Conservation (phyloP, 2,113 vertebrate genomes). For the Cygnus atratus region DNA sequence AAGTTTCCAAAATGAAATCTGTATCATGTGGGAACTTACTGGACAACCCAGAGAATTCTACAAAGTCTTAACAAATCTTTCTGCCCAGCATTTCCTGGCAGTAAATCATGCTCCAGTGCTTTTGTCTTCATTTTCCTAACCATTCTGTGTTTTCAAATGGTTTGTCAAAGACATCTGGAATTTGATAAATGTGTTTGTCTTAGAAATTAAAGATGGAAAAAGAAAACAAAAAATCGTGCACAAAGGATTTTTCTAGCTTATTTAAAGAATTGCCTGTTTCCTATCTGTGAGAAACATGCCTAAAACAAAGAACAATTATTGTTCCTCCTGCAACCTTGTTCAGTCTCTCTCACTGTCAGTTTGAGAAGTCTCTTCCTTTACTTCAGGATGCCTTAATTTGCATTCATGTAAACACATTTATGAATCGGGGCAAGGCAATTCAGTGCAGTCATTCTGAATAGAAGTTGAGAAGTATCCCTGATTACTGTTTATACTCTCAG, state of each 20-base stretch:
- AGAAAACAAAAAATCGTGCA: neutral
- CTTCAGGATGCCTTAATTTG: neutral
- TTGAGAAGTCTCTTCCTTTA: neutral
- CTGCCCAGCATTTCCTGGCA: neutral
- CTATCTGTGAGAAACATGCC: neutral
- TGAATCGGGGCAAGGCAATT: neutral
- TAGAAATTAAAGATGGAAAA: neutral
- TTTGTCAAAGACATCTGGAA: neutral
- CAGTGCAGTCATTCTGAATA: neutral
- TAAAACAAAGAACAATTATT: neutral
- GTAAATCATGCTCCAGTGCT: neutral
- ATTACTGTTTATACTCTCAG: neutral
- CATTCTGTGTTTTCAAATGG: neutral
- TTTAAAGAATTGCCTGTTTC: neutral
- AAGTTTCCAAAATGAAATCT: neutral
- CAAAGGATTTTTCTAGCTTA: neutral
- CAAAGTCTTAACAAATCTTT: neutral
- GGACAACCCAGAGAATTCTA: neutral
- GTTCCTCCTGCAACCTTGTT: neutral
- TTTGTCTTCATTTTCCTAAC: neutral
- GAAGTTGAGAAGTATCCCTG: neutral
- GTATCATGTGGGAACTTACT: no score
- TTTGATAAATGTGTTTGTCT: neutral
- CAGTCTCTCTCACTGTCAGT: neutral
- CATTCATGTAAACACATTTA: neutral